Evolutionary conservation across 2,797 vertebrate genomes (phyloP).

Genomic region (Premnoplex brunnescens): DNA sequence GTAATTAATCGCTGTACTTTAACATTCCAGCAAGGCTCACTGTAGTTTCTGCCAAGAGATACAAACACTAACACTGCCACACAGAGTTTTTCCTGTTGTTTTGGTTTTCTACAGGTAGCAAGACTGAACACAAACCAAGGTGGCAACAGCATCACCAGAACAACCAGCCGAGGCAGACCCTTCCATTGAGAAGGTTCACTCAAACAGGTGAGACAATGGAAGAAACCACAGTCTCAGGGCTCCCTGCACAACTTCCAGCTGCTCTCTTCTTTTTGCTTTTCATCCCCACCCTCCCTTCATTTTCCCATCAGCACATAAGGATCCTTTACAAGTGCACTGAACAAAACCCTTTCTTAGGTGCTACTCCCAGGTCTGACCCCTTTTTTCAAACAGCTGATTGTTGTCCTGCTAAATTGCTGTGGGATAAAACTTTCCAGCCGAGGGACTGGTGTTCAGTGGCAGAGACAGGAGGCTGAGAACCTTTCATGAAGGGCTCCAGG

Average conservation of each 20-base stretch:
- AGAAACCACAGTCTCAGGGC: neutral
- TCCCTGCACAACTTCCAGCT: neutral
- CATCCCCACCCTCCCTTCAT: neutral
- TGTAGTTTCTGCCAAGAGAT: conserved; percentile 48
- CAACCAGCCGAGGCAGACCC: neutral
- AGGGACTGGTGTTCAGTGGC: neutral
- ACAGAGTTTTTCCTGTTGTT: neutral
- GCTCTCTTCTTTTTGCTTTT: neutral
- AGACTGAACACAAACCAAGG: neutral
- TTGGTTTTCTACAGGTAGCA: neutral
- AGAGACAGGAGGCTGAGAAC: neutral
- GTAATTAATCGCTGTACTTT: conserved; percentile 65
- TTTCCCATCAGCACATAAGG: neutral
- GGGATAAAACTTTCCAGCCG: neutral
- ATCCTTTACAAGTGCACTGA: neutral
- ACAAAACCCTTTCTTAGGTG: neutral
- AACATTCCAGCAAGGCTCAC: conserved; percentile 39
- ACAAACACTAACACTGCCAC: neutral
- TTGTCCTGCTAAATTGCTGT: neutral
- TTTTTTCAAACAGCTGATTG: neutral
- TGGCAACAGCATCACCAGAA: neutral
- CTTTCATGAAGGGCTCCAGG: fast-evolving
- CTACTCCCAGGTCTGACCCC: neutral
- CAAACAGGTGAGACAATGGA: neutral
- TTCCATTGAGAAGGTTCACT: neutral